Evolutionary conservation across 1,140 invertebrate genomes (phyloP).

Genomic region (Drosophila mayri): DNA sequence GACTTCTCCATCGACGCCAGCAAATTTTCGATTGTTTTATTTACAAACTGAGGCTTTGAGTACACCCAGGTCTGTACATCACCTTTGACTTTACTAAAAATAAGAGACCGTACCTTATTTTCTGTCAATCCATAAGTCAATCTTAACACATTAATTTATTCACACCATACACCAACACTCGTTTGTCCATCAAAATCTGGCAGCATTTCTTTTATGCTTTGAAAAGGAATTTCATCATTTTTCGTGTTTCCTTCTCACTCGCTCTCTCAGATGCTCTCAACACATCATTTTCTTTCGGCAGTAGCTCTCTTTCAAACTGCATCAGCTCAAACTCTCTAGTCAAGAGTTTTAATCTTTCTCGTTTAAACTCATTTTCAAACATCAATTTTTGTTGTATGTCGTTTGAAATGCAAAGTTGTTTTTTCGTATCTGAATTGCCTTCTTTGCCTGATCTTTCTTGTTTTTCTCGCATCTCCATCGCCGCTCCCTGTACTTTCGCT

Average conservation of each 20-base stretch:
- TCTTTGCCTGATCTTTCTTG: neutral
- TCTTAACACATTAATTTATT: neutral
- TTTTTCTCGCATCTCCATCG: neutral
- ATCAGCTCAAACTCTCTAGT: neutral
- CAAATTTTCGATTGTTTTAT: neutral
- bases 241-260: neutral
- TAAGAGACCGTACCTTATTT: neutral
- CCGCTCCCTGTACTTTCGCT: too few species aligned
- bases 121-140: neutral
- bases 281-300: neutral
- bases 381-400: neutral
- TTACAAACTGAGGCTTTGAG: too few species aligned
- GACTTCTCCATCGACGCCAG: neutral
- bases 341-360: neutral
- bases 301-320: neutral
- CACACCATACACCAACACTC: neutral
- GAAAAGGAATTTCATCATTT: neutral
- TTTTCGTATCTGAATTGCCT: neutral
- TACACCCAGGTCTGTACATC: neutral
- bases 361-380: neutral
- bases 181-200: neutral
- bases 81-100: neutral
- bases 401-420: neutral
- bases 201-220: neutral
- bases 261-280: neutral